Base-by-base conservation (phyloP, 2,888 invertebrate genomes). In the Pristionchus exspectatus region DNA sequence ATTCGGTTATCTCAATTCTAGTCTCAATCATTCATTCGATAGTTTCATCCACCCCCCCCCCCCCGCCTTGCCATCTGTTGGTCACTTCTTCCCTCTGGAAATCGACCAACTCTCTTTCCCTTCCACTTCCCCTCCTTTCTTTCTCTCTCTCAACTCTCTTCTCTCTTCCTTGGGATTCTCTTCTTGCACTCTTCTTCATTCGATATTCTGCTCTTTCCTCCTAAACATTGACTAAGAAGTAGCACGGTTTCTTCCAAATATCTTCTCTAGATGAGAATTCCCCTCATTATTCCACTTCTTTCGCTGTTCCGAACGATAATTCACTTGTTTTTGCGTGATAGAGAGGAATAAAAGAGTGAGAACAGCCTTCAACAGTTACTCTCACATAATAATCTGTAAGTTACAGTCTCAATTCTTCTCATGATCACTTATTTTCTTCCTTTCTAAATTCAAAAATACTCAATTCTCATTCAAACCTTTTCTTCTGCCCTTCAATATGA, bases 71-170 rank as follows among this genome's bases (percentile, higher is more conserved):
- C 84, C 84, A 85, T 85, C 84, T 85, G 84, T 85, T 85, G 84
- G 84, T 59, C 84, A 85, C 84, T 85, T 59, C 30, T 56, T 27
- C 84, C 59, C 38, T 83, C 83, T 33, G 83, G 59, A 59, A 33
- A 59, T 59, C 84, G 84, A 85, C 59, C 59, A 18, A 12, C 84
- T 56, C 16, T n/a, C 38, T 56, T 83, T 1, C 30, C 14, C 30
- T 50, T 50, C 30, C 18, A 18, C 30, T 27, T 54, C 54, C n/a
- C 56, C 56, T 83, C 83, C 56, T 56, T 44, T 24, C 84, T 83
- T 38, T 54, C 83, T 83, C 56, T 85, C 56, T 27, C 59, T 85
- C 84, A 33, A 21, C 50, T 33, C 84, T 50, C 27, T 24, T 83
- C 83, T 16, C 83, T 27, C 83, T 54, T 7, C 56, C 56, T 24